Evolutionary conservation across 2,888 invertebrate genomes (phyloP), one percentile per base, ranked within the genome.

Genomic region (Tachina fera): DNA sequence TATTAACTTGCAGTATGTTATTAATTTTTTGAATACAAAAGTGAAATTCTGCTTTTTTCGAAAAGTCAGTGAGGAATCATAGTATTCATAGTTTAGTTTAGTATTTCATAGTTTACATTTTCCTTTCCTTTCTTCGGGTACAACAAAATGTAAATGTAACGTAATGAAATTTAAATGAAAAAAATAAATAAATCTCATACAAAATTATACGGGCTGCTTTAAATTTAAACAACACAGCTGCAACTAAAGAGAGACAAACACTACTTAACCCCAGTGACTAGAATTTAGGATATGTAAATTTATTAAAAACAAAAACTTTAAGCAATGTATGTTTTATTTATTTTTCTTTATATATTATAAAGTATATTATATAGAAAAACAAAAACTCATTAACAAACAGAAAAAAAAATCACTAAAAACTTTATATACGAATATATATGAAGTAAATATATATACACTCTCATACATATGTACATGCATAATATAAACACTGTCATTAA

Each of bases 191-290:
- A 82, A 79, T 74, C 58, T 75, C 77, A 58, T 63, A 76, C 61
- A 75, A 77, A 67, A 80, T 82, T 83, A 86, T 86, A 83, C 79
- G 79, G 83, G 82, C 82, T 79, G 86, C 82, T 83, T 83, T 79
- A 51, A 74, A 74, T 45, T 77, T 53, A 58, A 65, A 65, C n/a
- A 31, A 71, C 71, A 79, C 85, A 85, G 86, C 86, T 86, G 87
- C 80, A 72, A 87, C 85, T 83, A 86, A 87, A 88, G 86, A 86
- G 84, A 87, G 77, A 82, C 65, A 83, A 74, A 63, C 65, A 79
- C 79, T 79, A 87, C 72, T 86, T 86, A 87, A 83, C 71, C 68
- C 83, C 85, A 83, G 81, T 86, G 85, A 83, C 74, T 87, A 81
- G 81, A 81, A 68, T 81, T 74, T 86, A 85, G 85, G 75, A 86